Percentiles rank a stretch among this genome's conserved stretches.
These are phyloP conservation scores for Sebastes taczanowskii DNA, from an alignment of 2,797 vertebrate species.

Conservation along the genomic window DNA sequence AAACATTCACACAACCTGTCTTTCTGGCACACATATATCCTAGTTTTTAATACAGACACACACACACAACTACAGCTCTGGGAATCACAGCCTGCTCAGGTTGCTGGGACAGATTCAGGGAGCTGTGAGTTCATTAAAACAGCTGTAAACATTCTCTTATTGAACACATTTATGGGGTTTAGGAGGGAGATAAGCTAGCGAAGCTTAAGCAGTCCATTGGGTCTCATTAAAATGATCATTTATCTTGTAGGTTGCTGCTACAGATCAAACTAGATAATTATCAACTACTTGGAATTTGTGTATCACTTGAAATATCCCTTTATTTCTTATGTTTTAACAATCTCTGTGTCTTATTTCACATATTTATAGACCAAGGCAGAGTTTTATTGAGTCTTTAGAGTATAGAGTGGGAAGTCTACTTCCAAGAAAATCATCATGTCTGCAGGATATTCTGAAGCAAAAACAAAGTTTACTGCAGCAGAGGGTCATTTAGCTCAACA, in stretches of 20 bases:
- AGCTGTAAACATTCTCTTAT: constrained; percentile 15
- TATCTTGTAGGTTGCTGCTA: neutral
- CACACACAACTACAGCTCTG: neutral
- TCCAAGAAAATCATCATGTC: constrained; percentile 24
- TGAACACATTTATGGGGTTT: constrained; percentile 18
- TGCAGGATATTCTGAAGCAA: constrained; percentile 15
- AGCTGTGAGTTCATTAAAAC: constrained; percentile 29
- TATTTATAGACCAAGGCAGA: neutral
- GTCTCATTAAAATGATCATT: constrained; percentile 32
- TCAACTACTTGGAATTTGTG: neutral
- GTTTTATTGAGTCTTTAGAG: constrained; percentile 21
- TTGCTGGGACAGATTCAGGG: constrained; percentile 26
- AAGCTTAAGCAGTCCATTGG: neutral
- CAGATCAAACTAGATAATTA: constrained; percentile 1
- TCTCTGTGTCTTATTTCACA: neutral
- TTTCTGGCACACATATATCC: neutral
- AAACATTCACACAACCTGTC: constrained; percentile 13
- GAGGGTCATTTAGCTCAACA: constrained; percentile 20
- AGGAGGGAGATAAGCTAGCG: neutral
- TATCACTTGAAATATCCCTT: neutral
- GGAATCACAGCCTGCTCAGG: constrained; percentile 29
- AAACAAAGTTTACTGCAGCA: constrained; percentile 21
- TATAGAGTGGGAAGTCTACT: constrained; percentile 20
- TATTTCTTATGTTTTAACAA: neutral
- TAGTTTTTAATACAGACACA: neutral